Base-by-base conservation (phyloP, 2,113 vertebrate genomes). In the Diadophis punctatus region DNA sequence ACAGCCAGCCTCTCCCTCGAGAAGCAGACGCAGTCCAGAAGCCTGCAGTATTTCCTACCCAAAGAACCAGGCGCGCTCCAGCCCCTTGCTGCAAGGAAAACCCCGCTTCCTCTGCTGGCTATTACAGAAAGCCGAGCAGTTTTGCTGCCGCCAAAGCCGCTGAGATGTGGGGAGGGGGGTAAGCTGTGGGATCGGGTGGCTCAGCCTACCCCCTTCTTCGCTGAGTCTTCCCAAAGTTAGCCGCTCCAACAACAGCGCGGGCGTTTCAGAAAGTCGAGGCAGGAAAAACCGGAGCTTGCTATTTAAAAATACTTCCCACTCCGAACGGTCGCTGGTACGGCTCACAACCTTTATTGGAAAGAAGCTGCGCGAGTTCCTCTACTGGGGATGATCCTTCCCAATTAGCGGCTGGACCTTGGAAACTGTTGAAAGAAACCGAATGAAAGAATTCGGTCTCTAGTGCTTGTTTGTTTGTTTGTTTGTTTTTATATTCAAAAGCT, bases 1-100 rank as follows among this genome's bases (percentile, higher is more conserved):
- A 97, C 93, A 97, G 97, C 94, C 95, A 96, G 97, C 95, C 97
- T 98, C 98, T 98, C 98, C 97, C 97, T 97, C 97, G 97, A 98
- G 98, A 96, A 96, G 96, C 95, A 97, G 97, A 98, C 97, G 97
- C 98, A 98, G 98, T 97, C 97, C 97, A 97, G 98, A 98, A 98
- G 97, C 97, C 98, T 98, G 98, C 98, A 98, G 98, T 97, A 96
- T 98, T 98, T 97, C 98, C 97, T 97, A 98, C 97, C 97, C 96
- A 97, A 96, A 97, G 91, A 43, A 74, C 94, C 95, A 92, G 92
- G 95, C 93, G 95, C 95, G 96, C 96, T 95, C 96, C 96, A 96
- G 93, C 94, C 95, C 94, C 95, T n/a, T 94, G 96, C 97, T 94
- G 96, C 97, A 95, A 94, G 96, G 97, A 96, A 97, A 97, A 95